These are phyloP conservation scores for Luidia sarsii DNA, from an alignment of 53 echinoderm and acorn worm genomes.

Conservation along the genomic window DNA sequence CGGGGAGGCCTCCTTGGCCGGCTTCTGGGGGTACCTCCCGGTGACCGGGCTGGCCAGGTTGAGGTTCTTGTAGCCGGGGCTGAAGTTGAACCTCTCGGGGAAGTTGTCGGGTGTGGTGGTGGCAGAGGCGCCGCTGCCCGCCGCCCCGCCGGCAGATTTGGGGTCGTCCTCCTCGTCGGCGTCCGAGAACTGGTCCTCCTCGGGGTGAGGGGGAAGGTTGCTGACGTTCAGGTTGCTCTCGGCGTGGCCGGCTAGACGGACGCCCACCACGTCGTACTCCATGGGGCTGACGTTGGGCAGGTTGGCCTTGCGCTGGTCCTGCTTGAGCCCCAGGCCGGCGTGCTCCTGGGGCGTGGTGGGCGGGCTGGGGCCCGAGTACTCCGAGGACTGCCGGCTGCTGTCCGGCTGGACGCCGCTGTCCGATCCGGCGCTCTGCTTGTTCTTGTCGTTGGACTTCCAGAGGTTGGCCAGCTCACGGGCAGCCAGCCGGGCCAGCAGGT, in stretches of 20 bases:
- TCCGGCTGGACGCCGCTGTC: conserved; percentile 75
- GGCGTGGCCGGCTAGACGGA: conserved; percentile 87
- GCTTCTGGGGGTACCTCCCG: conserved; percentile 37
- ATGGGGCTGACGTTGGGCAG: conserved; percentile 86
- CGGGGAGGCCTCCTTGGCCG: conserved; percentile 24
- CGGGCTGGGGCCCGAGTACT: conserved; percentile 78
- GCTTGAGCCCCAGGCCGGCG: conserved; percentile 51
- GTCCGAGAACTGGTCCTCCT: conserved; percentile 97
- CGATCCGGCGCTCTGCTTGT: conserved; percentile 60
- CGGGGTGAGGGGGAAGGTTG: conserved; percentile 68
- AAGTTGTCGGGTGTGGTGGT: conserved; percentile 52
- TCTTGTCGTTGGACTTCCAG: conserved; percentile 76
- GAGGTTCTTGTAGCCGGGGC: conserved; percentile 44
- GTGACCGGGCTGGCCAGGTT: conserved; percentile 52
- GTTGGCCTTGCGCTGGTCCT: conserved; percentile 65
- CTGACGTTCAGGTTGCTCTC: conserved; percentile 80
- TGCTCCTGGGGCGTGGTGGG: conserved; percentile 74
- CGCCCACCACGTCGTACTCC: conserved; percentile 92
- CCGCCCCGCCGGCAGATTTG: conserved; percentile 12
- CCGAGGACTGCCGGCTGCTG: conserved; percentile 71
- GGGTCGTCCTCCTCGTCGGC: conserved; percentile 87
- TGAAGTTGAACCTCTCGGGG: conserved; percentile 53
- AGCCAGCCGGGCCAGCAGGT: conserved; percentile 73
- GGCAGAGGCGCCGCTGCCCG: conserved; percentile 14
- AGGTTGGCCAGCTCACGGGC: conserved; percentile 76